Base-by-base conservation (phyloP, 2,797 vertebrate species). In the Clarias fuscus region DNA sequence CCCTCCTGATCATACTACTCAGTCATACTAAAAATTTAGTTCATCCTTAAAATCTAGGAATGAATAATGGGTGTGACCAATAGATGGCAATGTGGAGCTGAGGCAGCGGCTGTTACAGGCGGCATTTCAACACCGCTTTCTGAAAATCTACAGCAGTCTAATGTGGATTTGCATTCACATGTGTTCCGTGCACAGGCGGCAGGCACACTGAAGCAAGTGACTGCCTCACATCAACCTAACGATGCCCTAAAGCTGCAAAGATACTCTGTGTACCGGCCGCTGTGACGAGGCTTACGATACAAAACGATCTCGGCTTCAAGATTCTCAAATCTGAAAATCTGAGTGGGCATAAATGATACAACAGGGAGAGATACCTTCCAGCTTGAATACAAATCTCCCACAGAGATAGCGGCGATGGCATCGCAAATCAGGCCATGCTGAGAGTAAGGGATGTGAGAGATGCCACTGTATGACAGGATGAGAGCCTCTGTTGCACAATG, bases 401-500 rank as follows among this genome's bases (percentile, higher is more conserved):
- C 40, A 80, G 48, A 43, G 78, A 89, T 84, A 83, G 90, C 80
- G 73, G 79, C 59, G 27, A 79, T 82, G 62, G 83, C 81, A 65
- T 86, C 84, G 86, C 90, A 86, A 85, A 90, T 88, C 88, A 87
- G 80, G 72, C 59, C 68, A 30, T n/a, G 85, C 83, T 73, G 75
- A 76, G 40, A 70, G 75, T 40, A 58, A 85, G 61, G 81, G 70
- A 84, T n/a, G 33, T 30, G 65, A 85, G 61, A 84, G 70, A 84
- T n/a, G 33, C 37, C 61, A 80, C 86, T 65, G 82, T 73, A 64
- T 48, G 40, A 59, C 82, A 77, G 81, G 88, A 86, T 86, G 89
- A 89, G 85, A 87, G 90, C 86, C 86, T 84, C 86, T 84, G 88
- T 86, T 86, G 68, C 77, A 72, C 75, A n/a, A 84, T 76, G 87